Evolutionary conservation across 2,888 invertebrate genomes (phyloP), one percentile per base, ranked within the genome.

Genomic region (Furcula furcula): DNA sequence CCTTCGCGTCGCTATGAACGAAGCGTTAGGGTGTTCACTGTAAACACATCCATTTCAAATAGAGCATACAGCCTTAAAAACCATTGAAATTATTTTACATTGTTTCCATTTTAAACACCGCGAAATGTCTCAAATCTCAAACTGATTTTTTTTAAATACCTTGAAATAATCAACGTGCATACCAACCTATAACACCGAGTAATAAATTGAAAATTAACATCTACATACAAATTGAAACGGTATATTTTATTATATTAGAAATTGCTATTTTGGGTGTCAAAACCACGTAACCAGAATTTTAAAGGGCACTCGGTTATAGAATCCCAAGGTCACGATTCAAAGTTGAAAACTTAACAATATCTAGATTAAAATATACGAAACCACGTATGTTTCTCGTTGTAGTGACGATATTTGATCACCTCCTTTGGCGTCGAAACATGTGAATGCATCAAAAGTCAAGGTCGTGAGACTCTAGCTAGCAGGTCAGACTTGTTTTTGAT

Each of bases 381-480:
- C n/a, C 20, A 23, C 22, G 27, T 38, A 29, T 18, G 12, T 15
- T 15, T 13, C 14, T 20, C 4, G n/a, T 26, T n/a, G 25, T 26
- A 32, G 27, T 27, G 28, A 29, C 30, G 26, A 20, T 41, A 39
- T 45, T 39, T 32, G 29, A 14, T 14, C 14, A 28, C 10, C 20
- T 43, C 36, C 29, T 20, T 28, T 11, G 22, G 22, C 10, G 30
- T 31, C 28, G 35, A 40, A 29, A 33, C 12, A 25, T 33, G 37
- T 42, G 50, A 60, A 58, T 65, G 62, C 67, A 66, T 46, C 58
- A 76, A 76, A 76, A 64, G 76, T 76, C 79, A 78, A 76, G 79
- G 77, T 56, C 68, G 41, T 31, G 34, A 44, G 41, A 57, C 34
- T 29, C 45, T 51, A 53, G 44, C 45, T 51, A 53, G 44, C 46